These are phyloP conservation scores for Lepidocyrtinus sp. DNA, from an alignment of 2,888 invertebrate genomes.

Conservation along the genomic window DNA sequence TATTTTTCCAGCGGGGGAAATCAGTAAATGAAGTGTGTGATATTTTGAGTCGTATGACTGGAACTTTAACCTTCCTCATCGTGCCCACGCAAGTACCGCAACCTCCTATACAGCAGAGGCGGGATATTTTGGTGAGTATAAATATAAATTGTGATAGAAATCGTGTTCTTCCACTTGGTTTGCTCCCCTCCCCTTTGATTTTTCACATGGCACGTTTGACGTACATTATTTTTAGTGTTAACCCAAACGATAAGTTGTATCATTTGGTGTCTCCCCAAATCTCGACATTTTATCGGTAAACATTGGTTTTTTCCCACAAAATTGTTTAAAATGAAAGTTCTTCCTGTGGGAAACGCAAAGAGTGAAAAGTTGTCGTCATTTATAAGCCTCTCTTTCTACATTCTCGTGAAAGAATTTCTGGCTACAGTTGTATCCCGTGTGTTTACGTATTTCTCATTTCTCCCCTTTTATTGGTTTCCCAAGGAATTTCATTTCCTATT, in stretches of 20 bases:
- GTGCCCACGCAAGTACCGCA: slow-evolving; percentile 80
- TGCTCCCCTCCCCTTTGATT: neutral
- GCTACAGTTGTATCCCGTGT: neutral
- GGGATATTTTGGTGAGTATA: slow-evolving; percentile 71
- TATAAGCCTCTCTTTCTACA: neutral
- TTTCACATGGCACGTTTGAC: neutral
- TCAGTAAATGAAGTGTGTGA: slow-evolving; percentile 98
- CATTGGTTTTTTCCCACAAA: neutral
- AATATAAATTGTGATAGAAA: slow-evolving; percentile 39
- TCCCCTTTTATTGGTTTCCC: neutral
- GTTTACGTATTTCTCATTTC: neutral
- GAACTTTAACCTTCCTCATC: slow-evolving; percentile 91
- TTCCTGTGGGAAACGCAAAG: neutral
- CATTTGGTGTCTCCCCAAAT: neutral
- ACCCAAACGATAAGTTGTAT: too few relatives aligned
- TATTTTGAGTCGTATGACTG: slow-evolving; percentile 92
- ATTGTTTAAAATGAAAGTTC: neutral
- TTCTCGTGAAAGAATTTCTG: neutral
- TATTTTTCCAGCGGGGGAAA: slow-evolving; percentile 94
- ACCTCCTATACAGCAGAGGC: slow-evolving; percentile 72
- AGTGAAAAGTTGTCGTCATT: neutral
- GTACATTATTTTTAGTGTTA: slow-evolving; percentile 45
- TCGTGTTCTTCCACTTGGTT: neutral
- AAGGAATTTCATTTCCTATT: neutral
- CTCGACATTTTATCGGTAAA: neutral